A percentile compares a stretch with the other conserved stretches of the same genome.
Conservation (phyloP, 2,797 vertebrate species). For the Alouatta caraya region DNA sequence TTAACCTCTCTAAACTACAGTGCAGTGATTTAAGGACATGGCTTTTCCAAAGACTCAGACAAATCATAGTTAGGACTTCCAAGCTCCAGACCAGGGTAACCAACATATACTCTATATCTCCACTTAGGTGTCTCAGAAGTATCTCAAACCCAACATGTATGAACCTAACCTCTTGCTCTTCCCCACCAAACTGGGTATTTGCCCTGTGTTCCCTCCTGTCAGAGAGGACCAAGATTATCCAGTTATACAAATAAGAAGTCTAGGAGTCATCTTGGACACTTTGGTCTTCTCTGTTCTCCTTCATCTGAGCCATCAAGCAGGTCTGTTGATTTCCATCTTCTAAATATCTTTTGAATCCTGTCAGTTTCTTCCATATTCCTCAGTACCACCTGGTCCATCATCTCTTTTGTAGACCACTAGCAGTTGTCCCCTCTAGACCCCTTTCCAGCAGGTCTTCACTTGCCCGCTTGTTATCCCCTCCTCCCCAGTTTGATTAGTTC, state of each 20-base stretch:
- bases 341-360: not conserved
- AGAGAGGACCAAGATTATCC: not conserved
- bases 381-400: not conserved
- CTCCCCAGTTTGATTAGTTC: not conserved
- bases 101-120: fast-evolving
- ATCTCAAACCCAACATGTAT: not conserved
- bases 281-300: not conserved
- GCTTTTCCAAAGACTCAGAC: not conserved
- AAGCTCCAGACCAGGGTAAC: not conserved
- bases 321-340: not conserved
- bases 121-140: not conserved
- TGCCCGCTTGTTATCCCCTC: fast-evolving
- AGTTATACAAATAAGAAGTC: not conserved
- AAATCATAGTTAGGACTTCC: not conserved
- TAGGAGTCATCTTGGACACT: not conserved
- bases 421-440: not conserved
- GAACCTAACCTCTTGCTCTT: not conserved
- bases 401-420: not conserved
- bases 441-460: not conserved
- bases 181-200: not conserved
- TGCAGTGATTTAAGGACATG: not conserved
- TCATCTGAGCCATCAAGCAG: not conserved
- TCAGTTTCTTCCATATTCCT: fast-evolving
- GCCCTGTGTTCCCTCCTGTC: not conserved
- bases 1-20: not conserved